Percentiles rank a stretch among this genome's conserved stretches.
phyloP scores from a whole-genome alignment of 2,888 invertebrate genomes.

The Monopis laevigella region DNA sequence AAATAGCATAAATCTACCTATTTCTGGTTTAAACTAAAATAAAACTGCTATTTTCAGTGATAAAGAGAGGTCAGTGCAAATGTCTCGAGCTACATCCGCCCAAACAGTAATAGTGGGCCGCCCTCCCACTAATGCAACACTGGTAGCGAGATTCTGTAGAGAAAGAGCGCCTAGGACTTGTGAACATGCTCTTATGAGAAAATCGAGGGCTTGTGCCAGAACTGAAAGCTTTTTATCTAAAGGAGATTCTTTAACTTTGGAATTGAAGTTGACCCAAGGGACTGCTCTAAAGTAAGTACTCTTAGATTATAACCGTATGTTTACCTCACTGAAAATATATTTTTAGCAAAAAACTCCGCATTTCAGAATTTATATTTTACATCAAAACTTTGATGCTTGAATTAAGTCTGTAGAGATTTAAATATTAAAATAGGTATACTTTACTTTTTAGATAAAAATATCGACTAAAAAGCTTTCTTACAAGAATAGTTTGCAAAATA shows the following conservation, averaged over 20 bases:
- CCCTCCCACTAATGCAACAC: conserved; percentile 76
- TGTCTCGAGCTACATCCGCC: conserved; percentile 57
- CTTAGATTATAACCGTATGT: too few species aligned
- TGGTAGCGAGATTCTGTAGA: conserved; percentile 83
- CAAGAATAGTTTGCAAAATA: too few species aligned
- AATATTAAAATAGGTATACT: too few species aligned
- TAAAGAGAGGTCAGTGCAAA: conserved; percentile 55
- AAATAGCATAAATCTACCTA: too few species aligned
- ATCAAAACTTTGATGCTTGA: too few species aligned
- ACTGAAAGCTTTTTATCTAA: conserved; percentile 86
- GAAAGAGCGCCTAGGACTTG: conserved; percentile 85
- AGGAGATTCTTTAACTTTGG: conserved; percentile 82
- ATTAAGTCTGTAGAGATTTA: too few species aligned
- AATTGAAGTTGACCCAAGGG: conserved; percentile 81
- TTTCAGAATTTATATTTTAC: too few species aligned
- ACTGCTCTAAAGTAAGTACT: conserved; percentile 80
- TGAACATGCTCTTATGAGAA: conserved; percentile 78
- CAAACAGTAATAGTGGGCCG: conserved; percentile 61
- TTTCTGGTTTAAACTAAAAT: too few species aligned
- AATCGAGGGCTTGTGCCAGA: conserved; percentile 78
- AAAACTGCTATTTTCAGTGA: conserved; percentile 41
- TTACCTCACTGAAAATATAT: too few species aligned
- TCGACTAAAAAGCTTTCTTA: too few species aligned
- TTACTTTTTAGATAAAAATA: too few species aligned
- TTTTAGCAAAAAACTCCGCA: too few species aligned